Evolutionary conservation across 2,113 vertebrate genomes (phyloP).

Genomic region (Oreocharis arfaki): DNA sequence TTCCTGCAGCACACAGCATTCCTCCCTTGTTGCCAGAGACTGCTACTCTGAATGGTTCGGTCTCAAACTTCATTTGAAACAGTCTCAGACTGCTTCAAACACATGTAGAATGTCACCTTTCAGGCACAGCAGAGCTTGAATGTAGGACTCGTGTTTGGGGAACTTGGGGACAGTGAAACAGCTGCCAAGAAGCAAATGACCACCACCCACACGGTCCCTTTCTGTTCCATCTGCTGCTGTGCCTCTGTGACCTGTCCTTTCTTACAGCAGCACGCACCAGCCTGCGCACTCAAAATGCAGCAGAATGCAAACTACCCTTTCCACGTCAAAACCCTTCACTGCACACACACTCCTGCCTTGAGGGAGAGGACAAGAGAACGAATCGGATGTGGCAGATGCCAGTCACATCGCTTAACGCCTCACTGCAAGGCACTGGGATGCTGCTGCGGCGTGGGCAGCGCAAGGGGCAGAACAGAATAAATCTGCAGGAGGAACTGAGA

Average conservation of each 20-base stretch:
- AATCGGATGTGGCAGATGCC: conserved; percentile 21
- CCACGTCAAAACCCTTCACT: neutral
- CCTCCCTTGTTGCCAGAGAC: neutral
- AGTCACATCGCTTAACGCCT: conserved; percentile 46
- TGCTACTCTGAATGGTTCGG: neutral
- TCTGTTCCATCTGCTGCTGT: neutral
- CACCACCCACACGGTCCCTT: neutral
- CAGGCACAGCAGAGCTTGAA: neutral
- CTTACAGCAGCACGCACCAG: neutral
- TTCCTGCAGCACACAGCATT: accelerated
- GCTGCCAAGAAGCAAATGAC: neutral
- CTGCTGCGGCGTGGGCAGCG: neutral
- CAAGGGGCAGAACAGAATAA: neutral
- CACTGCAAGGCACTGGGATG: neutral
- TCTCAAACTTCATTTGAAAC: too few species aligned
- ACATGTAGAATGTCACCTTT: neutral
- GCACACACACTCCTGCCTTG: neutral
- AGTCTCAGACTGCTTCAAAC: neutral
- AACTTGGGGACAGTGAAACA: neutral
- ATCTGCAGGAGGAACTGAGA: neutral
- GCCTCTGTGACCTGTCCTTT: neutral
- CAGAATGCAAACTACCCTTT: neutral
- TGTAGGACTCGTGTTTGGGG: neutral
- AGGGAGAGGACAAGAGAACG: neutral
- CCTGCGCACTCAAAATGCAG: neutral